These are phyloP conservation scores for Passer domesticus DNA, from an alignment of 2,113 vertebrate species.

Conservation along the genomic window DNA sequence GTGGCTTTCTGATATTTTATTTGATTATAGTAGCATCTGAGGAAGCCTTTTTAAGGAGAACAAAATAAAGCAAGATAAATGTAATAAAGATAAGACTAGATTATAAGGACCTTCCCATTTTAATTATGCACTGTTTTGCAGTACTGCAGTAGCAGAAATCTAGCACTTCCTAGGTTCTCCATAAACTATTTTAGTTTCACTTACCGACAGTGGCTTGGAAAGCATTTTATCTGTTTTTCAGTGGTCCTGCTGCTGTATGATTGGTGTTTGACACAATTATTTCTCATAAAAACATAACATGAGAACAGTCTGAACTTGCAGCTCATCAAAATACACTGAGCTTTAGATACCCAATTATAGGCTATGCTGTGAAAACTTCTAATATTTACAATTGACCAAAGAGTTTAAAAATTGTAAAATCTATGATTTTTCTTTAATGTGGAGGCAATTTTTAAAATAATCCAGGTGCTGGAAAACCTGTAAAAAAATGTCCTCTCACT, in stretches of 20 bases:
- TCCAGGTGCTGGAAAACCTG: neutral
- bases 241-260: neutral
- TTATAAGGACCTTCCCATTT: neutral
- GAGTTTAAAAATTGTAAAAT: neutral
- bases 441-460: neutral
- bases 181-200: neutral
- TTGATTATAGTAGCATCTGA: neutral
- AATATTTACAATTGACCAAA: neutral
- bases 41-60: neutral
- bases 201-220: neutral
- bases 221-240: neutral
- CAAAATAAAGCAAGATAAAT: neutral
- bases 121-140: neutral
- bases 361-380: neutral
- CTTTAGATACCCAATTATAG: neutral
- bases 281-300: neutral
- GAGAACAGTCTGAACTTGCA: neutral
- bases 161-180: neutral
- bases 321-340: neutral
- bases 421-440: neutral
- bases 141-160: neutral
- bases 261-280: neutral
- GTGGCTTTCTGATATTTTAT: neutral
- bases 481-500: neutral
- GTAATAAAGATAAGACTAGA: neutral